Percentiles rank a stretch among this genome's conserved stretches.
Conservation (phyloP, 2,888 invertebrate species). For the Hyles lineata region DNA sequence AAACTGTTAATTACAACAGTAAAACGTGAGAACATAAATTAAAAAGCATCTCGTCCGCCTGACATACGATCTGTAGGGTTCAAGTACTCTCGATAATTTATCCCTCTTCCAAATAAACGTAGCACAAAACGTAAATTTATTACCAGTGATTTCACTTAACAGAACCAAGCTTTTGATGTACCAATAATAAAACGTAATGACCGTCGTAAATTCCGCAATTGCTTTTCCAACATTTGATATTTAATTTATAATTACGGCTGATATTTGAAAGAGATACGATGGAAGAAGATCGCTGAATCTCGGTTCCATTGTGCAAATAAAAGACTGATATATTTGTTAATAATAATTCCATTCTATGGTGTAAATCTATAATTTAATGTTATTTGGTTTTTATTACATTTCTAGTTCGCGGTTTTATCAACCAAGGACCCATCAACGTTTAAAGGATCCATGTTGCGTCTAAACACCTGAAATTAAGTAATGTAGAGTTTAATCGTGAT, state of each 20-base stretch:
- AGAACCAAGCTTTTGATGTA: conserved; percentile 42
- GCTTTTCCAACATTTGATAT: not conserved
- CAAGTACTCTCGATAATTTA: conserved; percentile 26
- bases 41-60: not conserved
- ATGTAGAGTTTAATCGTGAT: no score
- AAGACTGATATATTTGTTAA: no score
- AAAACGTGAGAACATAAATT: not conserved
- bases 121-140: conserved; percentile 32
- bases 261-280: not conserved
- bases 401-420: no score
- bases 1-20: no score
- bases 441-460: no score
- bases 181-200: conserved; percentile 44
- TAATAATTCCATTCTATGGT: no score
- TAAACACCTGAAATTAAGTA: no score
- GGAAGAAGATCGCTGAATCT: not conserved
- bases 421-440: no score
- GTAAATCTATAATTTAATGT: no score
- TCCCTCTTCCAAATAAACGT: conserved; percentile 30
- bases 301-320: no score
- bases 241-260: not conserved
- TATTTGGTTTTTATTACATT: no score
- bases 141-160: conserved; percentile 39
- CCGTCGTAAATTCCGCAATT: conserved; percentile 39
- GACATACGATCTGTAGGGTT: not conserved